phyloP scores from a whole-genome alignment of 2,797 vertebrate species.

The Artibeus jamaicensis region DNA sequence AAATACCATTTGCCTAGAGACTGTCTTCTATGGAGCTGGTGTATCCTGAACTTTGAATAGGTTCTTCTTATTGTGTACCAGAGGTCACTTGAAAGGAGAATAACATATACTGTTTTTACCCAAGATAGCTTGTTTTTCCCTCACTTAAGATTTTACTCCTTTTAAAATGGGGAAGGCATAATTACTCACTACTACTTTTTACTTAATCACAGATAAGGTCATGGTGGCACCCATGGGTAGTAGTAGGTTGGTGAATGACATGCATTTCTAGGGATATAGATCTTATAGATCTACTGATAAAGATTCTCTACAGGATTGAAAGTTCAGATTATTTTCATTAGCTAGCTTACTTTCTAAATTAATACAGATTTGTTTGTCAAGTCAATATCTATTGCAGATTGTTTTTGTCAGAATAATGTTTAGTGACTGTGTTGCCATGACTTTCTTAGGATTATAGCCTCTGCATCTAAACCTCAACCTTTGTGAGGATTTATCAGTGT shows the following conservation, averaged over 20 bases:
- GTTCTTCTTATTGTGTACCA: neutral
- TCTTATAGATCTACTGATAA: neutral
- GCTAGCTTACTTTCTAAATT: neutral
- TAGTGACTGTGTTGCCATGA: neutral
- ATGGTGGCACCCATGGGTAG: too few relatives aligned
- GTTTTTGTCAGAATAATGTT: neutral
- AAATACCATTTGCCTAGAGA: neutral
- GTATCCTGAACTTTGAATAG: neutral
- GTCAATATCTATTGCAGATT: neutral
- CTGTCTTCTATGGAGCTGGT: neutral
- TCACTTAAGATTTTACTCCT: neutral
- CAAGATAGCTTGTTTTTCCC: neutral
- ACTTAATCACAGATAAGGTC: neutral
- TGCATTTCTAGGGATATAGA: neutral
- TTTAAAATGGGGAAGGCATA: neutral
- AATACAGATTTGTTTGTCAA: neutral
- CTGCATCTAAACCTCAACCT: neutral
- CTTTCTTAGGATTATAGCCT: neutral
- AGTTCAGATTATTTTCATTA: neutral
- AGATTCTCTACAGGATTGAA: neutral
- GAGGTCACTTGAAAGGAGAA: neutral
- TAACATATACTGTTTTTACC: neutral
- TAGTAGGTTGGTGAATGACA: neutral
- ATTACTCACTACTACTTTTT: neutral
- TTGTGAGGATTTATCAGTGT: neutral